Evolutionary conservation across 2,113 vertebrate genomes (phyloP), one percentile per base, ranked within the genome.

Genomic region (Antechinus flavipes): DNA sequence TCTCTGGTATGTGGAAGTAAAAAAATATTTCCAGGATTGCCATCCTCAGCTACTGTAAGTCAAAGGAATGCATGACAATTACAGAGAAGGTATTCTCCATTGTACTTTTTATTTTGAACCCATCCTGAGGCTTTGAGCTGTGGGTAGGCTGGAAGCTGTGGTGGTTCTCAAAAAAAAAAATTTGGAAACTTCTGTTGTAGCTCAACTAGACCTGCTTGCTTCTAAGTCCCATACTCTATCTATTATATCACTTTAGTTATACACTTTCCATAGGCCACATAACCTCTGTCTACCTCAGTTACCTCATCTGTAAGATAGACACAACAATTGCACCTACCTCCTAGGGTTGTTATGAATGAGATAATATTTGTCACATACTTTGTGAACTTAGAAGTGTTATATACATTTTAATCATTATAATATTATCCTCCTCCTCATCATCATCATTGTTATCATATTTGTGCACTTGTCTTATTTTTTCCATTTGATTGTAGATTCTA

Each of bases 11-110:
- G 96, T 94, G 97, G 92, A 92, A 97, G 97, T 95, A 97, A 94
- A 93, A 49, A 94, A 49, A 84, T 93, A 96, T 96, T 98, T 94
- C 96, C 95, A 97, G 97, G 96, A 97, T 96, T 95, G 95, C 96
- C 35, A 90, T 84, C 92, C 96, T 68, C 54, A 97, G 96, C 94
- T 93, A 90, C 95, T 97, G 90, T 94, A 98, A 98, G 98, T 98
- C 97, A 98, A 97, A 97, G 95, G 97, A 97, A 98, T 61, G 97
- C 94, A 89, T 90, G 98, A 97, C 92, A 98, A 97, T 97, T 97
- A 95, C 14, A 53, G 9, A 55, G 93, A 96, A 96, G 96, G 92
- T 94, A 97, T 97, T 97, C 68, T 95, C 90, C 76, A 11, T 35
- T 30, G 47, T 95, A 96, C 90, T 96, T 98, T 93, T 97, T 94